Conservation (phyloP, 1,140 invertebrate species). For the Eurosta solidaginis region DNA sequence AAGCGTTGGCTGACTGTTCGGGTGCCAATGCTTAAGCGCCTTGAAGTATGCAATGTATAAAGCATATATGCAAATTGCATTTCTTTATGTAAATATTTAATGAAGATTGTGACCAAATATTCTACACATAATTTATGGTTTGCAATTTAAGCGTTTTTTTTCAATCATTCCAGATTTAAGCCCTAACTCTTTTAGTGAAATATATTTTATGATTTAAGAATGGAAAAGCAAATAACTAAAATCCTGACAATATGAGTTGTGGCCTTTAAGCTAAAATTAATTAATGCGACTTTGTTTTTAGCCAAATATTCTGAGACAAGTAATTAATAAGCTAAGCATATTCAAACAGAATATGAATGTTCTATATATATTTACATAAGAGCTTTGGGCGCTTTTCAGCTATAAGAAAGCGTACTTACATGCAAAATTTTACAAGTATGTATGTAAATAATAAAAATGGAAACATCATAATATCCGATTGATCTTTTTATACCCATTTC, state of each 20-base stretch:
- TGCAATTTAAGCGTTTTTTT: neutral
- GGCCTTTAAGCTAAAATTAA: neutral
- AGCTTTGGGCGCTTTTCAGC: neutral
- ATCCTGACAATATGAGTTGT: too few relatives aligned
- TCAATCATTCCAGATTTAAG: neutral
- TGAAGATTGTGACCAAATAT: neutral
- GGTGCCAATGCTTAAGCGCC: neutral
- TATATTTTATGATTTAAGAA: neutral
- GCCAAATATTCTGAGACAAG: constrained; percentile 25
- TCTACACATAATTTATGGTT: constrained; percentile 15
- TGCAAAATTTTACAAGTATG: neutral
- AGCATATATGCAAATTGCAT: neutral
- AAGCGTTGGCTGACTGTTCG: neutral
- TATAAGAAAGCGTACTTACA: neutral
- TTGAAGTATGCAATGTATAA: neutral
- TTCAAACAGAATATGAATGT: neutral
- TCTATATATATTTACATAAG: neutral
- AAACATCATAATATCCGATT: too few relatives aligned
- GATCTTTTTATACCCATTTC: too few relatives aligned
- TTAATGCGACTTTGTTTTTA: constrained; percentile 27
- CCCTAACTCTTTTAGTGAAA: neutral
- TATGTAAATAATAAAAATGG: neutral
- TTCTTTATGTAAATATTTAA: neutral
- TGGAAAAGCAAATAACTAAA: neutral
- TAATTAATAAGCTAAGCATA: constrained; percentile 17